phyloP scores from a whole-genome alignment of 2,888 invertebrate species.

The Eupithecia pulchellata region DNA sequence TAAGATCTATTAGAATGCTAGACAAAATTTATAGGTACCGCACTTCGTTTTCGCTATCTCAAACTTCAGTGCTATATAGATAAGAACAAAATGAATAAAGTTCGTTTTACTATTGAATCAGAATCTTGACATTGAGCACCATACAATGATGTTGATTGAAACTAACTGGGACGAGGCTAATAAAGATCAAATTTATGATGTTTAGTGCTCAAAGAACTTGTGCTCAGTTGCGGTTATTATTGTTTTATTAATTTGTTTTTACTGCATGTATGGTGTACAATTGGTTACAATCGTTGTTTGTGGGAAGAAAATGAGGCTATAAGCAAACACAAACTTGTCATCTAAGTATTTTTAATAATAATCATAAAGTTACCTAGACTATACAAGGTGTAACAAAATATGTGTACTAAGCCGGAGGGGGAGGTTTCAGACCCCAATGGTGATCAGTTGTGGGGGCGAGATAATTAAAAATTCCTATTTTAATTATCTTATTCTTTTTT shows the following conservation, averaged over 20 bases:
- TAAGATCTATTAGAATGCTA: slow-evolving; percentile 1
- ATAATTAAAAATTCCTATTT: no score
- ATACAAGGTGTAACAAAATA: no score
- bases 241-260: slow-evolving; percentile 10
- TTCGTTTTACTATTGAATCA: slow-evolving; percentile 17
- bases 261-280: not conserved
- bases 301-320: not conserved
- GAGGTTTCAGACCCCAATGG: no score
- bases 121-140: slow-evolving; percentile 27
- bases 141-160: slow-evolving; percentile 58
- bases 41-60: not conserved
- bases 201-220: slow-evolving; percentile 18
- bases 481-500: no score
- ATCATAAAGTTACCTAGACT: not conserved
- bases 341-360: no score
- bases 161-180: slow-evolving; percentile 67
- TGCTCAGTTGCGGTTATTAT: slow-evolving; percentile 6
- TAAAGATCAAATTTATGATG: slow-evolving; percentile 53
- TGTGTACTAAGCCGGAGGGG: no score
- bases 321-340: not conserved
- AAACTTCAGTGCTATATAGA: slow-evolving; percentile 16
- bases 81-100: slow-evolving; percentile 19
- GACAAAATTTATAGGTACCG: not conserved
- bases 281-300: not conserved
- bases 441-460: no score